phyloP scores from a whole-genome alignment of 1,140 invertebrate species.

The Lordiphosa stackelbergi region DNA sequence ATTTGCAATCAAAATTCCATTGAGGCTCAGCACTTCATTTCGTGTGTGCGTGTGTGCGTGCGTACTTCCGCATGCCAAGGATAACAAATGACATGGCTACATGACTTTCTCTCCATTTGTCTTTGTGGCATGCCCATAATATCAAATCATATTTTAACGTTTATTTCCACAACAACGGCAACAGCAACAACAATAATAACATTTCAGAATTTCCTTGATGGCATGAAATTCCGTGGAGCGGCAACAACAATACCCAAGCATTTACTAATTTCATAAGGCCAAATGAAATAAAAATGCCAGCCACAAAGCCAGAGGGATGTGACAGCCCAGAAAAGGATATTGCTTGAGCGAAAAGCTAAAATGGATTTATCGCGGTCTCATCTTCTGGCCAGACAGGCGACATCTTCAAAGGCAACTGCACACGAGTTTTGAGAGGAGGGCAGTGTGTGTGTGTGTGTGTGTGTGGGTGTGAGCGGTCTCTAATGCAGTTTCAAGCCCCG shows the following conservation, averaged over 20 bases:
- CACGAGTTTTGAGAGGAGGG: not conserved
- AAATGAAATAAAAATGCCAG: slow-evolving; percentile 63
- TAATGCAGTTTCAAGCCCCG: slow-evolving; percentile 44
- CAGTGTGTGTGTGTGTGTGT: not conserved
- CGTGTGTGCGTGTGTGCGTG: slow-evolving; percentile 37
- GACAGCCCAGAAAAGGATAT: slow-evolving; percentile 24
- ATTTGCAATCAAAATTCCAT: slow-evolving; percentile 67
- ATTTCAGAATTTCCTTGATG: not conserved
- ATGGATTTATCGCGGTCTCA: slow-evolving; percentile 50
- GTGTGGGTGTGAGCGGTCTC: not conserved
- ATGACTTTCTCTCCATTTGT: slow-evolving; percentile 28
- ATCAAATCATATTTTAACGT: slow-evolving; percentile 69
- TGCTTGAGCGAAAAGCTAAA: slow-evolving; percentile 12
- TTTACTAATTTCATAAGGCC: slow-evolving; percentile 70
- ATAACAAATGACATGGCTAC: slow-evolving; percentile 66
- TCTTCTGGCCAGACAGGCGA: slow-evolving; percentile 9
- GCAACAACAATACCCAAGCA: slow-evolving; percentile 31
- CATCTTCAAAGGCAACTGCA: slow-evolving; percentile 12
- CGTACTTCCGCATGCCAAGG: slow-evolving; percentile 59
- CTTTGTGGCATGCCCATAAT: slow-evolving; percentile 40
- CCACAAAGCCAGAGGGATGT: slow-evolving; percentile 8
- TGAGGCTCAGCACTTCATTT: slow-evolving; percentile 55
- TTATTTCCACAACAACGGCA: slow-evolving; percentile 28
- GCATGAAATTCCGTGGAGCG: slow-evolving; percentile 33
- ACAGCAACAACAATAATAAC: slow-evolving; percentile 9